Evolutionary conservation across 2,888 invertebrate genomes (phyloP), one percentile per base, ranked within the genome.

Genomic region (Harpagoxenus sublaevis): DNA sequence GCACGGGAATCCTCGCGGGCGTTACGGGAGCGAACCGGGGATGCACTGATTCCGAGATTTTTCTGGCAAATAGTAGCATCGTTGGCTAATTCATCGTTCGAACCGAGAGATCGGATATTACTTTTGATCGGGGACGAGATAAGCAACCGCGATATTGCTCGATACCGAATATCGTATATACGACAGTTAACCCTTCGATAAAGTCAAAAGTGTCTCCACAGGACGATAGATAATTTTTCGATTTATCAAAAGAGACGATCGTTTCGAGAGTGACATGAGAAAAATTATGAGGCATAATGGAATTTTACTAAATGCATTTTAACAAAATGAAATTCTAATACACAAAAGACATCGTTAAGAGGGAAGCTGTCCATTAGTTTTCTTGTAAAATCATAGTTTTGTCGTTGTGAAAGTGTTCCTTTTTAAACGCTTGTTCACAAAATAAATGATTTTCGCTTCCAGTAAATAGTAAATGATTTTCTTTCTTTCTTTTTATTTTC

Each of bases 1-100:
- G 60, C 77, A n/a, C 62, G 77, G 60, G 51, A 84, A 71, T 86
- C 57, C 51, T 75, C 60, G 39, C 53, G 51, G 23, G 39, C 68
- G 86, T 83, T 62, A 73, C 74, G 63, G 45, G 28, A 55, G 15
- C 74, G 66, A 63, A 42, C 60, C 66, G 31, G 35, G 5, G 51
- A 48, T 60, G 28, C 65, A 60, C 35, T 8, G 28, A 18, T 28
- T 57, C 18, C 31, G 15, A 51, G 65, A 79, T 70, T 79, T 79
- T 70, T 63, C 48, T 31, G 28, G 28, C 55, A 42, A 81, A 81
- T 55, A 57, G 48, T 28, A 18, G 60, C 51, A 10, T 6, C 39
- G 68, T 0, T 42, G 31, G 42, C 31, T 63, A 42, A 77, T 78
- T 81, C 45, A 78, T 45, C 48, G 48, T 5, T 23, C 12, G 42